phyloP scores from a whole-genome alignment of 2,888 invertebrate genomes.

The Standfussiana lucernea region DNA sequence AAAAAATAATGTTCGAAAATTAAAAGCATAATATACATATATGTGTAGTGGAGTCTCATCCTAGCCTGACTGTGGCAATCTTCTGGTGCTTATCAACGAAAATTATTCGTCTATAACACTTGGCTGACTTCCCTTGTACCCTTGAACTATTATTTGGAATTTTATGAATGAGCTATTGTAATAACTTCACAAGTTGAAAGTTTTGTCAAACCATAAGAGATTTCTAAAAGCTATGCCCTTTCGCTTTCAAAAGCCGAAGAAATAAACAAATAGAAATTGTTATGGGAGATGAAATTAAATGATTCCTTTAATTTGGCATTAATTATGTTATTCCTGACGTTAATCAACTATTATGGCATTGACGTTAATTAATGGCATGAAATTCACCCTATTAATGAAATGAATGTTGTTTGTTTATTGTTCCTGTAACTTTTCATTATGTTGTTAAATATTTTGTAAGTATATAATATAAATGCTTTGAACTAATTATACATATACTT shows the following conservation, averaged over 20 bases:
- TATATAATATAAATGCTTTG: neutral
- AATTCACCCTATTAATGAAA: too few species aligned
- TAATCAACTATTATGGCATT: too few species aligned
- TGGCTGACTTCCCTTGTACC: neutral
- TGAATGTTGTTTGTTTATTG: neutral
- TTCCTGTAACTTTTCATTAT: neutral
- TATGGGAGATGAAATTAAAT: conserved; percentile 7
- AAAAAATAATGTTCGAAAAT: neutral
- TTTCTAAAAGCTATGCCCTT: conserved; percentile 5
- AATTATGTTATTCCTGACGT: conserved; percentile 29
- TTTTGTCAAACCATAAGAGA: neutral
- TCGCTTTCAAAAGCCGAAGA: neutral
- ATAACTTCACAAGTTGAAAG: conserved; percentile 11
- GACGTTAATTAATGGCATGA: too few species aligned
- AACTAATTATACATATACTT: too few species aligned
- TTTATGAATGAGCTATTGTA: neutral
- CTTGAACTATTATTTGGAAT: conserved; percentile 7
- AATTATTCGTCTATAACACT: neutral
- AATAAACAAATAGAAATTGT: conserved; percentile 10
- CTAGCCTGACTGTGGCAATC: neutral
- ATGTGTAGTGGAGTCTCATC: neutral
- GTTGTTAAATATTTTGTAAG: neutral
- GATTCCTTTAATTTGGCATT: conserved; percentile 15
- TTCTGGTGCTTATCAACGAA: neutral
- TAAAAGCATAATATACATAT: neutral